Conservation (phyloP, 2,888 invertebrate species). For the Eubasilissa splendida region DNA sequence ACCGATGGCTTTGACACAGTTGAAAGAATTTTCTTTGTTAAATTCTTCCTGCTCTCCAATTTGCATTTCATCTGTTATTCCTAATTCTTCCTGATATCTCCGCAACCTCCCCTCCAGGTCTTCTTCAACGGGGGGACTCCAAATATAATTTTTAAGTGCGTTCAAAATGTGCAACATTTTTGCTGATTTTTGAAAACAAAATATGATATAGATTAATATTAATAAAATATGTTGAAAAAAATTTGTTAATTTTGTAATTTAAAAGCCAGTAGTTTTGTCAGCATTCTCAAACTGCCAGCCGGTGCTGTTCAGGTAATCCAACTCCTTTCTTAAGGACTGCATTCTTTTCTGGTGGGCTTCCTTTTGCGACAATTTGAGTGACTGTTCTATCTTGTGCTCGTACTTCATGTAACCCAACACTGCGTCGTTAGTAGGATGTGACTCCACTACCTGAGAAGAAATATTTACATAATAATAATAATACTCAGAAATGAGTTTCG, state of each 20-base stretch:
- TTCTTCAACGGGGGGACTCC: constrained; percentile 58
- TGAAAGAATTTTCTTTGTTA: background rate
- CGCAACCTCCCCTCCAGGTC: constrained; percentile 60
- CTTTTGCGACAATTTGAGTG: constrained; percentile 72
- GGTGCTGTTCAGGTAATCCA: constrained; percentile 84
- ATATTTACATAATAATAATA: background rate
- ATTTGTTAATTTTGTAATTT: constrained; percentile 3
- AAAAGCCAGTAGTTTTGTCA: constrained; percentile 68
- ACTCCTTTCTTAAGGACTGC: constrained; percentile 80
- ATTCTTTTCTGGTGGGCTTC: constrained; percentile 83
- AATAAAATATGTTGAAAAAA: background rate
- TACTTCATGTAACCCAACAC: constrained; percentile 71
- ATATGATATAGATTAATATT: background rate
- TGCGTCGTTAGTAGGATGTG: constrained; percentile 25
- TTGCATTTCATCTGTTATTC: constrained; percentile 1
- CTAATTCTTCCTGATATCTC: constrained; percentile 61
- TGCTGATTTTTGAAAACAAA: constrained; percentile 45
- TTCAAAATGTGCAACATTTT: constrained; percentile 70
- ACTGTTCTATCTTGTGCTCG: constrained; percentile 72
- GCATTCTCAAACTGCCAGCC: constrained; percentile 86
- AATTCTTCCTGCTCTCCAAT: background rate
- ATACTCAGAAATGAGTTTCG: background rate
- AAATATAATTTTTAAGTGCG: constrained; percentile 66
- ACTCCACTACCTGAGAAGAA: constrained; percentile 35
- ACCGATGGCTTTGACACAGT: background rate